Evolutionary conservation across 2,113 vertebrate genomes (phyloP), one percentile per base, ranked within the genome.

Genomic region (Apodemus speciosus): DNA sequence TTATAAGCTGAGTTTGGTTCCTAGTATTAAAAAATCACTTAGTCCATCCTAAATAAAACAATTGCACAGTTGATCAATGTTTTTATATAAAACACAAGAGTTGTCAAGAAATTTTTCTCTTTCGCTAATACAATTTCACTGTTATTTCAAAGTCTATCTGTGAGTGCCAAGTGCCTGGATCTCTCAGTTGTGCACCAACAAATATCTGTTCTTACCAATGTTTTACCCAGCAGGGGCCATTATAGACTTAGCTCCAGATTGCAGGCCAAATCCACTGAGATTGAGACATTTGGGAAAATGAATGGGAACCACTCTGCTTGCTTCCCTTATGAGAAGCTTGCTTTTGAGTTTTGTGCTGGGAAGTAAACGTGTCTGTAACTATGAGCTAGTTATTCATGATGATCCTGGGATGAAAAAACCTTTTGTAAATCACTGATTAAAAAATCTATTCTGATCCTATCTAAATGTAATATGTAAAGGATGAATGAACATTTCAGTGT

Each of bases 151-250:
- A 81, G 58, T 93, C 32, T 35, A 84, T 79, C 60, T 86, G 14
- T 75, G 85, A 92, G 69, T 95, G 68, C 62, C 88, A 95, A 83
- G 32, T 64, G 88, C 76, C 53, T 83, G n/a, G 8, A 71, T 92
- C 85, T 38, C 49, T 94, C 49, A 77, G n/a, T 64, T 89, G 71
- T 79, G 30, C 69, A 95, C n/a, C 79, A 73, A 85, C 60, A 90
- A 92, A 85, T 86, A 38, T 94, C 88, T 97, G 56, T 91, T 92
- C 85, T 88, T 93, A 88, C 0, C 8, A 66, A 94, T 95, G 85
- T 86, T 96, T 95, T 92, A 92, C 94, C 81, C 96, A 97, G 94
- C 81, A 95, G 93, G 90, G 68, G 46, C 62, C 68, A 84, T 95
- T 89, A 43, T 66, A 95, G 56, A 53, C 58, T 95, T 51, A 87